Evolutionary conservation across 2,888 invertebrate species (phyloP).

Genomic region (Philereme vetulata): DNA sequence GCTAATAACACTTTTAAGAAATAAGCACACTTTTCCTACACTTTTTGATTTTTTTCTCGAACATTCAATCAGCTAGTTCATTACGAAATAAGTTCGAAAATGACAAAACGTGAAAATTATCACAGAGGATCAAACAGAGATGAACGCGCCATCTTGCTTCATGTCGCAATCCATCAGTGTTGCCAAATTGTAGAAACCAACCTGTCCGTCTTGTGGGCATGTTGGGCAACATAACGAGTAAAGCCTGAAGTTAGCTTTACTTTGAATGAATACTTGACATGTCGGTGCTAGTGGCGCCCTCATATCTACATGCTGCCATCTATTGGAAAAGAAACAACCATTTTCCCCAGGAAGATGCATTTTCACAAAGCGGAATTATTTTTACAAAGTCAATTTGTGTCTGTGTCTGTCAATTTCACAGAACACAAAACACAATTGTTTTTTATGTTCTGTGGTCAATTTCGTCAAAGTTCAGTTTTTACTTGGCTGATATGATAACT

Average conservation of each 20-base stretch:
- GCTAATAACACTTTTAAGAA: conserved; percentile 52
- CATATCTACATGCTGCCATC: conserved; percentile 6
- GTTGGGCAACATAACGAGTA: conserved; percentile 54
- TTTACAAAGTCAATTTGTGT: no score
- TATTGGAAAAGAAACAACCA: neutral
- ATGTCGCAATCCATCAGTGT: conserved; percentile 63
- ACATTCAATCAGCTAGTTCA: conserved; percentile 56
- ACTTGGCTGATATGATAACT: no score
- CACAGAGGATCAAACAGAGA: conserved; percentile 79
- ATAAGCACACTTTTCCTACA: conserved; percentile 60
- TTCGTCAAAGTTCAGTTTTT: no score
- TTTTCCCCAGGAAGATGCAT: no score
- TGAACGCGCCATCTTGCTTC: conserved; percentile 84
- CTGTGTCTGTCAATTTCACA: no score
- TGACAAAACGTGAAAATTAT: conserved; percentile 72
- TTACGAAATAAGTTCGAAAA: conserved; percentile 70
- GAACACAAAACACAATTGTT: no score
- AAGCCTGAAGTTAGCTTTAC: conserved; percentile 44
- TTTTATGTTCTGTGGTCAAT: no score
- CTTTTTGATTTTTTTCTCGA: conserved; percentile 52
- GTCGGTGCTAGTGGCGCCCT: no score
- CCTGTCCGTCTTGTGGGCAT: conserved; percentile 47
- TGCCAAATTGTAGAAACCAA: conserved; percentile 61
- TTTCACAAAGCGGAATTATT: no score
- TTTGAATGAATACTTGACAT: neutral